A percentile compares a stretch with the other conserved stretches of the same genome.
These are phyloP conservation scores for Pseudorasbora parva DNA, from an alignment of 2,113 vertebrate genomes.

Conservation along the genomic window DNA sequence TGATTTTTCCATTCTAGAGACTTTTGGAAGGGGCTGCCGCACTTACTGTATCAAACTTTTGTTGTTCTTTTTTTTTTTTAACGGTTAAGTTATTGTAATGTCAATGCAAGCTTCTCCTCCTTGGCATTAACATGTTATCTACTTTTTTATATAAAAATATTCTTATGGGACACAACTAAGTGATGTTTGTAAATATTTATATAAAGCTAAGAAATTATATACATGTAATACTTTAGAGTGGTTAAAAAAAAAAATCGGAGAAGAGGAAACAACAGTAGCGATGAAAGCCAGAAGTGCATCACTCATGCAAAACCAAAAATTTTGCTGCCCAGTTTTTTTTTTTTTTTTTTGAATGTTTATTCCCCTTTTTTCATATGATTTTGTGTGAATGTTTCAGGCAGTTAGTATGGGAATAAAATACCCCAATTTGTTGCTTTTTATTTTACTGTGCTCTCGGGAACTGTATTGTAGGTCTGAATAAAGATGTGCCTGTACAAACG, in stretches of 20 bases:
- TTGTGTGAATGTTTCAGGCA: slow-evolving; percentile 49
- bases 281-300: slow-evolving; percentile 78
- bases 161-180: slow-evolving; percentile 72
- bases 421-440: slow-evolving; percentile 47
- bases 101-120: slow-evolving; percentile 65
- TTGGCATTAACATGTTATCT: slow-evolving; percentile 65
- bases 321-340: slow-evolving; percentile 78
- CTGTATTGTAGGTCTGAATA: slow-evolving; percentile 82
- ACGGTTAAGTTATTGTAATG: slow-evolving; percentile 78
- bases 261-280: slow-evolving; percentile 58
- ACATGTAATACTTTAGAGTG: slow-evolving; percentile 62
- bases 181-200: slow-evolving; percentile 80
- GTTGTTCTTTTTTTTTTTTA: slow-evolving; percentile 63
- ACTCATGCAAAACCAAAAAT: slow-evolving; percentile 88
- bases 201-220: slow-evolving; percentile 75
- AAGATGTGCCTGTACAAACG: slow-evolving; percentile 85
- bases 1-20: slow-evolving; percentile 40
- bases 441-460: slow-evolving; percentile 64
- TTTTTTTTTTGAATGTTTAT: slow-evolving; percentile 33
- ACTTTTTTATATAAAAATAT: slow-evolving; percentile 70
- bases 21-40: slow-evolving; percentile 49
- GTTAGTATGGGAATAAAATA: slow-evolving; percentile 42
- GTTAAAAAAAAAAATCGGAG: slow-evolving; percentile 31
- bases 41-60: slow-evolving; percentile 70
- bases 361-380: slow-evolving; percentile 54